Evolutionary conservation across 2,113 vertebrate genomes (phyloP).

Genomic region (Leiothrix lutea): DNA sequence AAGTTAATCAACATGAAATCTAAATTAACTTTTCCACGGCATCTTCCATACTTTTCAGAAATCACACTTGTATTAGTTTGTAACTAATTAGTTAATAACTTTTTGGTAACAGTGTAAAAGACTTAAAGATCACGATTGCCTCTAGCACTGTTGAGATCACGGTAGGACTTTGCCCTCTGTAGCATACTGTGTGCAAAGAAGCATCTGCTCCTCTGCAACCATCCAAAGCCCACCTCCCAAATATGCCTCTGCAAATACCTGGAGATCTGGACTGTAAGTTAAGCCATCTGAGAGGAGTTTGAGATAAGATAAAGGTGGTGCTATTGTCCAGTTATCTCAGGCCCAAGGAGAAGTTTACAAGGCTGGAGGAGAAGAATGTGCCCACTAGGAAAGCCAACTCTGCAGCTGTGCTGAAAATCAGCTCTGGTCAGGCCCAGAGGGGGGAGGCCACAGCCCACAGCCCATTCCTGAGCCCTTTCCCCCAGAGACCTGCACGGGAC

Average conservation of each 20-base stretch:
- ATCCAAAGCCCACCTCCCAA: fast-evolving
- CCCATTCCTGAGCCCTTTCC: neutral
- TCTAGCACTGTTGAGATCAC: neutral
- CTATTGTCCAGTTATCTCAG: neutral
- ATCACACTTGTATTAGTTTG: neutral
- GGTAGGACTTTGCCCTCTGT: fast-evolving
- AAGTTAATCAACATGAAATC: neutral
- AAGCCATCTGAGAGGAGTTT: neutral
- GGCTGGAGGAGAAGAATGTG: neutral
- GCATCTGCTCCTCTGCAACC: fast-evolving
- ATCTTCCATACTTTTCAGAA: neutral
- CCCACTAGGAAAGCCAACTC: neutral
- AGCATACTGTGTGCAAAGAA: neutral
- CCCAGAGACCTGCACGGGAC: fast-evolving
- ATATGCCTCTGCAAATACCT: neutral
- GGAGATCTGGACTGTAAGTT: neutral
- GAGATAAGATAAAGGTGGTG: neutral
- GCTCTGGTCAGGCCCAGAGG: fast-evolving
- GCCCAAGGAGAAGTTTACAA: neutral
- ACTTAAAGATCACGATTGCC: neutral
- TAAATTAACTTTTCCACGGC: neutral
- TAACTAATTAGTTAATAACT: neutral
- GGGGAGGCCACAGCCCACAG: neutral
- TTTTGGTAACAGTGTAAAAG: neutral
- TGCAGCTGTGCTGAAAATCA: neutral